Base-by-base conservation (phyloP, 2,113 vertebrate genomes). In the Pseudorasbora parva region DNA sequence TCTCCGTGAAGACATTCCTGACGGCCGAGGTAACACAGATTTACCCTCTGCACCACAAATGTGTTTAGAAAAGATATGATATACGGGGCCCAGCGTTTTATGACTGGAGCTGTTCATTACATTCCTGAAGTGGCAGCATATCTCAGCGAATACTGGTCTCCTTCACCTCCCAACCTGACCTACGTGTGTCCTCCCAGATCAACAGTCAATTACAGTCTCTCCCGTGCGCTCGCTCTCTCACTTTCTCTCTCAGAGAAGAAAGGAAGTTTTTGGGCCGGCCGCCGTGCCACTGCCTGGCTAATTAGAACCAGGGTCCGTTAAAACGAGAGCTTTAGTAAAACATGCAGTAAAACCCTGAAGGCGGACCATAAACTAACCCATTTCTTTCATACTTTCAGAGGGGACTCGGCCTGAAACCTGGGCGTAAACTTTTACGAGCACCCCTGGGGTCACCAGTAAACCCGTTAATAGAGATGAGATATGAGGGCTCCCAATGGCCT, bases 391-490 rank as follows among this genome's bases (percentile, higher is more conserved):
- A 94, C 93, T 93, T 94, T 94, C 91, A 89, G 93, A 94, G 90
- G 86, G 88, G 93, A 91, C 92, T 94, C 92, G 88, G 89, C 92
- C 91, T 93, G 93, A 94, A 95, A 93, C 93, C 93, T 92, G 90
- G 89, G 85, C 90, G 92, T 95, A 94, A 95, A 94, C 89, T 91
- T 95, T 95, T 95, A 95, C 83, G 94, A 95, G 93, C 89, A 92
- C 94, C 94, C 94, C 93, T 92, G 93, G 94, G 94, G 93, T 94
- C 93, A 93, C 88, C 93, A 91, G 91, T 95, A 95, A 95, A 95
- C 91, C 93, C 90, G 93, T 94, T 95, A 95, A 94, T 95, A 94
- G 93, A 95, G 93, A 95, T 95, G 94, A 95, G 94, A 94, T 94
- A 95, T 90, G 94, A 94, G 94, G 85, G 87, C 91, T 88, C 49